Base-by-base conservation (phyloP, 1,140 invertebrate species). In the Macrocentrus cingulum region DNA sequence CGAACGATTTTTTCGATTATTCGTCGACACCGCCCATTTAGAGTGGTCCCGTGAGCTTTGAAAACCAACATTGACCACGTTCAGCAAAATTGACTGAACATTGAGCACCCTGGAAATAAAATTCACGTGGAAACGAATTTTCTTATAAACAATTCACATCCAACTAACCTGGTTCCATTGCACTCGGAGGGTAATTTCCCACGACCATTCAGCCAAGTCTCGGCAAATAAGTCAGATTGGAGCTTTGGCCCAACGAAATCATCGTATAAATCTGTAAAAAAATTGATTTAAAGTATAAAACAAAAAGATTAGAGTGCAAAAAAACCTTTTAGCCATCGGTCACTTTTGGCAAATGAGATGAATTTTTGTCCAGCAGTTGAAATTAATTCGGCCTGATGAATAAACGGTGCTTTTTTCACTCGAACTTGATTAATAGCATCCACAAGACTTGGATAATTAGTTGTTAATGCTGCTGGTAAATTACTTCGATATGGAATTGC, bases 151-250 rank as follows among this genome's bases (percentile, higher is more conserved):
- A 29, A 29, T 5, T 29, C 25, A 29, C 4, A 5, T 29, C 9
- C 25, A 29, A 9, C 9, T 68, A 67, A 76, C 76, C 65, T 76
- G 23, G 70, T 60, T 37, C 56, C 60, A 15, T 79, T 81, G 71
- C 90, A 95, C 60, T 86, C 83, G 0, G 88, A 90, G 15, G 85
- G 84, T 37, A 91, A 74, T 45, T 84, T 85, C 0, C 88, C 87
- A 0, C 81, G 81, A 20, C 92, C 92, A 76, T 95, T 91, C 5
- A 87, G 83, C 95, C 95, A 98, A 0, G 92, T 91, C 80, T 97
- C 92, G 2, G 90, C 88, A 1, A 87, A 83, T 2, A 97, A 78
- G 69, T 87, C 83, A 0, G 84, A 81, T 55, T 88, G 79, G 8
- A 96, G 72, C 19, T 81, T 72, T 7, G 88, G 87, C 0, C 91